Evolutionary conservation across 2,113 vertebrate genomes (phyloP), one percentile per base, ranked within the genome.

Genomic region (Hemibagrus wyckioides): DNA sequence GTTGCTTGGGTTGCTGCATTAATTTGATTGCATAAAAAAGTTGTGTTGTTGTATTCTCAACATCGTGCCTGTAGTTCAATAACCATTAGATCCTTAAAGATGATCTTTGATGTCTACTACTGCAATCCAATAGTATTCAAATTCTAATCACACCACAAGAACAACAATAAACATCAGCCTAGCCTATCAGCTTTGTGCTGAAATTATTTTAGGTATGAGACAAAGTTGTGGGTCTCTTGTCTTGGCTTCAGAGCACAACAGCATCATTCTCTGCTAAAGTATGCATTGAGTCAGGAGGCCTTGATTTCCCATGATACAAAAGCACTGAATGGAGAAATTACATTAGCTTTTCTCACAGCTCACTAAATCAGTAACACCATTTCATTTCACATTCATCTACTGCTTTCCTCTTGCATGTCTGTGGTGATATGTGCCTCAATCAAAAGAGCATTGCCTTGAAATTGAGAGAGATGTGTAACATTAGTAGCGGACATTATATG

Each of bases 251-350:
- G 56, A 63, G 54, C 30, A 63, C 83, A 88, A 79, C 52, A 36
- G 59, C 61, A 87, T 87, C 36, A 65, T 56, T 85, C 63, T 83
- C 28, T 57, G 39, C 30, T 59, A 57, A 65, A 85, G 54, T 54
- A 33, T 39, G 30, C 83, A 85, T 80, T 85, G 82, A 83, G 61
- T 30, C n/a, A 48, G 48, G 25, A 88, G 61, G 82, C 61, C 82
- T 59, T 88, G 75, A 89, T 90, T 90, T 89, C 90, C 90, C 88
- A 80, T 89, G 90, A 71, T 84, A 44, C 63, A 83, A 82, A 67
- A 76, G 83, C 80, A 89, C 85, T 87, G 75, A 89, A 86, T 82
- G 71, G 61, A 85, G 41, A 83, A 86, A 90, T 87, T 59, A 84
- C 83, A 85, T 89, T 84, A 84, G 84, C 44, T 88, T 71, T 85